Evolutionary conservation across 37 sponge, comb jelly and placozoan genomes (phyloP).

Genomic region (Haliclona indistincta): DNA sequence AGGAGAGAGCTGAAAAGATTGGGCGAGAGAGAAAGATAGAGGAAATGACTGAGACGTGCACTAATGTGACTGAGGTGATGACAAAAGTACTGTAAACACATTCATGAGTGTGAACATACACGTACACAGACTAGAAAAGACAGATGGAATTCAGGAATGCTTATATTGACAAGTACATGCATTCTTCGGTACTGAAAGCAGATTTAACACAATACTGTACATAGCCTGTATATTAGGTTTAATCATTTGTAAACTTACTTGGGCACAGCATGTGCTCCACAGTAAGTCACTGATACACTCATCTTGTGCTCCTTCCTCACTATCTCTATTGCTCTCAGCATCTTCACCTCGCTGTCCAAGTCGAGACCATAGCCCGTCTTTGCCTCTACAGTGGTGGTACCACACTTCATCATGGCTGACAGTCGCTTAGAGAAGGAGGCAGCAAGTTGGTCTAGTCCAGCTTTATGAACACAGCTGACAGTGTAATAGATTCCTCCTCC

Average conservation of each 20-base stretch:
- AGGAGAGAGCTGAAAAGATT: too few species aligned
- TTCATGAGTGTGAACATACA: too few species aligned
- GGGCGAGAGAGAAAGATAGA: too few species aligned
- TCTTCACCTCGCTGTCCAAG: conserved; percentile 86
- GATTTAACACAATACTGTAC: too few species aligned
- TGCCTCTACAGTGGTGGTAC: conserved; percentile 94
- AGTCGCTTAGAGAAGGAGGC: conserved; percentile 54
- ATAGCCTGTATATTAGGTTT: too few species aligned
- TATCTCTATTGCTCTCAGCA: conserved; percentile 85
- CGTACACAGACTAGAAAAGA: too few species aligned
- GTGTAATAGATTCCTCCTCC: conserved; percentile 98
- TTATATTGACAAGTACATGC: too few species aligned
- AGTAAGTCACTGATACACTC: conserved; percentile 91
- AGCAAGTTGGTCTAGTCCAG: conserved; percentile 71
- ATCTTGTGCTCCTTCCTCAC: conserved; percentile 73
- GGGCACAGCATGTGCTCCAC: conserved; percentile 97
- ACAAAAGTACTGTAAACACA: too few species aligned
- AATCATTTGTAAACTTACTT: conserved; percentile 68
- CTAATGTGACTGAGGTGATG: too few species aligned
- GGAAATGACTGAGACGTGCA: too few species aligned
- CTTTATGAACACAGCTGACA: conserved; percentile 71
- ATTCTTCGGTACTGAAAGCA: too few species aligned
- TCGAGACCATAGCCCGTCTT: conserved; percentile 99
- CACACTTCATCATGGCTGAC: conserved; percentile 67
- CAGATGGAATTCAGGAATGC: too few species aligned